phyloP scores from a whole-genome alignment of 2,888 invertebrate species.

The Drymonia ruficornis region DNA sequence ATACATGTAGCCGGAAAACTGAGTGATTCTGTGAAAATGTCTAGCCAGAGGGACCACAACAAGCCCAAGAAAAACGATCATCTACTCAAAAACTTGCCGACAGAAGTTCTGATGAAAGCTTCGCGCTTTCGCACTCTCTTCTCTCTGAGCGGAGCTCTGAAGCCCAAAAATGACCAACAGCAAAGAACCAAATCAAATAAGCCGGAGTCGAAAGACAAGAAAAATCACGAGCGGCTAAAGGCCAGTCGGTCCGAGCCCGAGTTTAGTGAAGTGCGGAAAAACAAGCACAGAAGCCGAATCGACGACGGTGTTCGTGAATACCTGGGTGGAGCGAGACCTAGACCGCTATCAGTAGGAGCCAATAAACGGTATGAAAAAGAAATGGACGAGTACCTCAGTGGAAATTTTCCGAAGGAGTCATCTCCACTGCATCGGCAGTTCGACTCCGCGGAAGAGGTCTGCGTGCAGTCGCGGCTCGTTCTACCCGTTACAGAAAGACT shows the following conservation, averaged over 20 bases:
- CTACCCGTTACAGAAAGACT: constrained; percentile 74
- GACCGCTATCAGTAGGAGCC: constrained; percentile 74
- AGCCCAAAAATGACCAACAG: constrained; percentile 66
- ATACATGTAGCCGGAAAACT: constrained; percentile 41
- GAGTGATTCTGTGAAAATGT: constrained; percentile 55
- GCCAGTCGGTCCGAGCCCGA: constrained; percentile 72
- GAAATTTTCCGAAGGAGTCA: constrained; percentile 53
- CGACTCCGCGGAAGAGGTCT: constrained; percentile 70
- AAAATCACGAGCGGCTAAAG: constrained; percentile 67
- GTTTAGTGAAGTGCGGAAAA: constrained; percentile 65
- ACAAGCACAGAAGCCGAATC: constrained; percentile 64
- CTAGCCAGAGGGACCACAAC: constrained; percentile 67
- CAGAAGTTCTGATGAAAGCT: constrained; percentile 76
- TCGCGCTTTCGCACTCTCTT: constrained; percentile 59
- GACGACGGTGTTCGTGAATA: constrained; percentile 58
- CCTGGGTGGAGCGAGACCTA: constrained; percentile 46
- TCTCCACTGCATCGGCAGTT: constrained; percentile 56
- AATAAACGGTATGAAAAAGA: constrained; percentile 66
- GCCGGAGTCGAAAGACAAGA: constrained; percentile 77
- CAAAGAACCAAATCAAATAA: constrained; percentile 60
- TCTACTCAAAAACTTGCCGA: constrained; percentile 72
- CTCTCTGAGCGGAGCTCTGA: constrained; percentile 76
- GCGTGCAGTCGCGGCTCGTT: constrained; percentile 72
- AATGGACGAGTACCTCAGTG: constrained; percentile 51
- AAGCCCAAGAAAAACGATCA: constrained; percentile 74